A percentile compares a stretch with the other conserved stretches of the same genome.
These are phyloP conservation scores for Bovichtus diacanthus DNA, from an alignment of 2,797 vertebrate genomes.

Conservation along the genomic window DNA sequence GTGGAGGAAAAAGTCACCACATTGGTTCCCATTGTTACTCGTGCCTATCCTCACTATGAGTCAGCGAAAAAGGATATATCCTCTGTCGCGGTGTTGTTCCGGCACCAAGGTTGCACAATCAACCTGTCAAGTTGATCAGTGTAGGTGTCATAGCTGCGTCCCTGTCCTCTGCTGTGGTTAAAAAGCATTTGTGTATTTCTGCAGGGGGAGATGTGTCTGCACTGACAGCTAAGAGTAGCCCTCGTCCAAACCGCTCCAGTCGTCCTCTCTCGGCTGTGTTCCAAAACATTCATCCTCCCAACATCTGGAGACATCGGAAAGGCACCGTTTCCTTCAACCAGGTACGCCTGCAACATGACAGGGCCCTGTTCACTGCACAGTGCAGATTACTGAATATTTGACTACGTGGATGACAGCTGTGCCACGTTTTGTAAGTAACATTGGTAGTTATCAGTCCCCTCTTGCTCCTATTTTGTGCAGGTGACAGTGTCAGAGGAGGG, in stretches of 20 bases:
- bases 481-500: conserved; percentile 75
- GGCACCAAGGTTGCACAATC: too few relatives aligned
- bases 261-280: conserved; percentile 93
- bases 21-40: background rate
- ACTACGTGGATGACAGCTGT: background rate
- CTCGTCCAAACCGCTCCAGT: conserved; percentile 85
- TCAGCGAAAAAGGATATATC: background rate
- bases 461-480: conserved; percentile 43
- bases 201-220: conserved; percentile 80
- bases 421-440: background rate
- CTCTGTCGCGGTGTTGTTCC: background rate
- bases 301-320: conserved; percentile 94
- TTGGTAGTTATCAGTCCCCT: background rate
- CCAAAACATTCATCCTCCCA: conserved; percentile 93
- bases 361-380: background rate
- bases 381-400: background rate
- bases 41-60: background rate
- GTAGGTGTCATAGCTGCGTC: background rate
- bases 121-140: background rate
- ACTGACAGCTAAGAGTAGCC: conserved; percentile 83
- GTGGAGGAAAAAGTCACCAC: background rate
- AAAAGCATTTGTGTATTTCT: conserved; percentile 37
- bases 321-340: conserved; percentile 90
- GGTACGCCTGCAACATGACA: conserved; percentile 75
- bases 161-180: background rate